Evolutionary conservation across 1,140 invertebrate genomes (phyloP).

Genomic region (Propsilocerus akamusi): DNA sequence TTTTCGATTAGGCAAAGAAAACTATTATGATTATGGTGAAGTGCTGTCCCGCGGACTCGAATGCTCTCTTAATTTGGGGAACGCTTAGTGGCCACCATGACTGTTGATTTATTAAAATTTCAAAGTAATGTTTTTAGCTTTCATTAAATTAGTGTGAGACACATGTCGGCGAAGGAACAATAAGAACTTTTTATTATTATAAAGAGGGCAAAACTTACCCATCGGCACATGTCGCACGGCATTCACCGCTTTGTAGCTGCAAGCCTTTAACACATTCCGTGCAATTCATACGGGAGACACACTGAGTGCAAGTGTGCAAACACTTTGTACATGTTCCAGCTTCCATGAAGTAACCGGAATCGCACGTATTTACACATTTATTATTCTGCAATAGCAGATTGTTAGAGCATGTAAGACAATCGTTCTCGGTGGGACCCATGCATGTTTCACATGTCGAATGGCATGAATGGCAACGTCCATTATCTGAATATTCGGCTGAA

Average conservation of each 20-base stretch:
- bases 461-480: constrained; percentile 43
- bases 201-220: constrained; percentile 21
- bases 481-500: constrained; percentile 48
- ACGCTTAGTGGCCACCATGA: no score
- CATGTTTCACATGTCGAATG: constrained; percentile 53
- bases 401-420: constrained; percentile 46
- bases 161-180: background rate
- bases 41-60: no score
- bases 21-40: constrained; percentile 1
- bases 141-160: no score
- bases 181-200: background rate
- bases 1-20: background rate
- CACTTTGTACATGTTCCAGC: constrained; percentile 52
- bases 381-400: constrained; percentile 44
- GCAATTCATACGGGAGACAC: constrained; percentile 56
- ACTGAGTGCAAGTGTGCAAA: constrained; percentile 55
- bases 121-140: no score
- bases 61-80: no score
- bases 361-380: constrained; percentile 50
- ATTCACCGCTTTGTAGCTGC: constrained; percentile 58
- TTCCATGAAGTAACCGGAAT: constrained; percentile 47
- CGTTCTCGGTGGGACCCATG: constrained; percentile 40
- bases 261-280: constrained; percentile 51
- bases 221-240: constrained; percentile 49
- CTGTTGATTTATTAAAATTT: no score